phyloP scores from a whole-genome alignment of 2,888 invertebrate genomes.

The Aethes cnicana region DNA sequence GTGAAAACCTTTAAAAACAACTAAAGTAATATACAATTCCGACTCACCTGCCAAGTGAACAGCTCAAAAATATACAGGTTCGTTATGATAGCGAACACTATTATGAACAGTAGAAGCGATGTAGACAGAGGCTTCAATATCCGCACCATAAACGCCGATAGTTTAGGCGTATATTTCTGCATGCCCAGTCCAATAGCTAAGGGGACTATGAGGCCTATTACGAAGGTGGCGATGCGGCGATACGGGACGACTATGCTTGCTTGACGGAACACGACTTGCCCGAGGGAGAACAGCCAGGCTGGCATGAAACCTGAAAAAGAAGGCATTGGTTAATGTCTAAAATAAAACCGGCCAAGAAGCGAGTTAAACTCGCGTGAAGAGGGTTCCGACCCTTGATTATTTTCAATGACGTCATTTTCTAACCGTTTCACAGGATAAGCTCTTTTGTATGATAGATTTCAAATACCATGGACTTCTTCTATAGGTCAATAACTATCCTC shows the following conservation, averaged over 20 bases:
- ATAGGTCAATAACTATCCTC: no score
- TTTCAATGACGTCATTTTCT: no score
- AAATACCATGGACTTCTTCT: no score
- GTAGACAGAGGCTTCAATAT: conserved; percentile 93
- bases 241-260: conserved; percentile 91
- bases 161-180: conserved; percentile 86
- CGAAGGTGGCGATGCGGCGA: conserved; percentile 87
- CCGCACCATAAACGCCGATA: conserved; percentile 87
- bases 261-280: conserved; percentile 87
- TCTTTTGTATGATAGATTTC: no score
- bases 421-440: no score
- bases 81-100: conserved; percentile 93
- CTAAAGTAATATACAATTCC: no score
- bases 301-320: conserved; percentile 90
- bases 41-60: conserved; percentile 92
- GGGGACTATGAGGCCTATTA: conserved; percentile 90
- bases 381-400: no score
- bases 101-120: conserved; percentile 90
- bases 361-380: no score
- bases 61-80: conserved; percentile 94
- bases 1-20: no score
- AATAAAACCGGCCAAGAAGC: no score
- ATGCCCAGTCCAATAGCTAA: conserved; percentile 81
- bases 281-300: conserved; percentile 94
- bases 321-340: no score